A percentile compares a stretch with the other conserved stretches of the same genome.
phyloP scores from a whole-genome alignment of 2,888 invertebrate species.

The Yponomeuta plumbellus region DNA sequence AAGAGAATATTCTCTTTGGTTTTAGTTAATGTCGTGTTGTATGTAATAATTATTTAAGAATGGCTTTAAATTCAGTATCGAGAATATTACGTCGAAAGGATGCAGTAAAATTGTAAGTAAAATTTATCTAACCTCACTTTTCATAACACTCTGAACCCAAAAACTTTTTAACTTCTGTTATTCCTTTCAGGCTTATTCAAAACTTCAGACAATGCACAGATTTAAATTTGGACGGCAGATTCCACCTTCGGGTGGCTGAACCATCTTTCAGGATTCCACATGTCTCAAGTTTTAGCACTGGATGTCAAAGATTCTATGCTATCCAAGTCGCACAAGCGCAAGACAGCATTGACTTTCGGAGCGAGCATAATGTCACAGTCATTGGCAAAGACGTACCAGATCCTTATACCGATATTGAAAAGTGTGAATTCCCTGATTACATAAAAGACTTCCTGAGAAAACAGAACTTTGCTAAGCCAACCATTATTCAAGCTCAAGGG shows the following conservation, averaged over 20 bases:
- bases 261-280: not conserved
- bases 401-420: slow-evolving; percentile 85
- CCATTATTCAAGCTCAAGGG: slow-evolving; percentile 88
- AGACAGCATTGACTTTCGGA: slow-evolving; percentile 79
- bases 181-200: slow-evolving; percentile 12
- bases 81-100: slow-evolving; percentile 39
- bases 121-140: not conserved
- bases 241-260: not conserved
- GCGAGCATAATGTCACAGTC: slow-evolving; percentile 82
- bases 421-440: slow-evolving; percentile 84
- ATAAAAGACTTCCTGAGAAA: slow-evolving; percentile 78
- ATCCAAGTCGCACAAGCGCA: slow-evolving; percentile 41
- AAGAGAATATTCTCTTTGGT: no score
- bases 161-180: not conserved
- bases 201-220: not conserved
- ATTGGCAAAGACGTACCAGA: slow-evolving; percentile 83
- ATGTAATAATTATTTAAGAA: slow-evolving; percentile 21
- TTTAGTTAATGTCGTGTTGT: not conserved
- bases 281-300: not conserved
- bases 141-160: not conserved
- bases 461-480: slow-evolving; percentile 83
- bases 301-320: slow-evolving; percentile 40
- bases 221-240: not conserved
- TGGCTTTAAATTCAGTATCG: slow-evolving; percentile 41
- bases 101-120: slow-evolving; percentile 49